Evolutionary conservation across 2,113 vertebrate genomes (phyloP), one percentile per base, ranked within the genome.

Genomic region (Seriola aureovittata): DNA sequence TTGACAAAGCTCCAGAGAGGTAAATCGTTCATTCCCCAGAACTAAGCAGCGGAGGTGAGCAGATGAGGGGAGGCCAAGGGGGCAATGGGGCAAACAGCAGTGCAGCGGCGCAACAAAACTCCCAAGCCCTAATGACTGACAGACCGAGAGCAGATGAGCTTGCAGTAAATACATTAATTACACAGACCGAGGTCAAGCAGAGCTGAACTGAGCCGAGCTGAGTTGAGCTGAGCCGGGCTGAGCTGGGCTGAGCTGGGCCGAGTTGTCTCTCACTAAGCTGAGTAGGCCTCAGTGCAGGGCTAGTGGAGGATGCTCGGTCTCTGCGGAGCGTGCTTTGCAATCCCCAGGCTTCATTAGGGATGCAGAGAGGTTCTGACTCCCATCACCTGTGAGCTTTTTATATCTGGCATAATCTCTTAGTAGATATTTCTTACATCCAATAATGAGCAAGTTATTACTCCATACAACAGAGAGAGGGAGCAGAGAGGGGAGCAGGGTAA

Each of bases 381-480:
- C 81, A 88, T 92, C 91, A 93, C 91, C 92, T 93, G 80, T 86
- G 89, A 89, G 90, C 91, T 92, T 94, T 93, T 93, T 94, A 93
- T 95, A 94, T 94, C 86, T 90, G 80, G 88, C 76, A 89, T 94
- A 94, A 95, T 94, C 93, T 94, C 93, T 92, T 91, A 92, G 93
- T 91, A 91, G 91, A 91, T 94, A 89, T 93, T 93, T 93, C 88
- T 84, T 91, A 91, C 89, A 92, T 92, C 91, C 92, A 87, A 94
- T 94, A 95, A 95, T 91, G 93, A 95, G 92, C 91, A 79, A 79
- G 90, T 94, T 94, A 95, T 94, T 93, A 91, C 91, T 88, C 88
- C 84, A 87, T 90, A 91, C 91, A 92, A 93, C 87, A 82, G 76
- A 91, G 85, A 82, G 54, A 68, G 68, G 59, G 85, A 69, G 85